Base-by-base conservation (phyloP, 2,113 vertebrate species). In the Anoplopoma fimbria region DNA sequence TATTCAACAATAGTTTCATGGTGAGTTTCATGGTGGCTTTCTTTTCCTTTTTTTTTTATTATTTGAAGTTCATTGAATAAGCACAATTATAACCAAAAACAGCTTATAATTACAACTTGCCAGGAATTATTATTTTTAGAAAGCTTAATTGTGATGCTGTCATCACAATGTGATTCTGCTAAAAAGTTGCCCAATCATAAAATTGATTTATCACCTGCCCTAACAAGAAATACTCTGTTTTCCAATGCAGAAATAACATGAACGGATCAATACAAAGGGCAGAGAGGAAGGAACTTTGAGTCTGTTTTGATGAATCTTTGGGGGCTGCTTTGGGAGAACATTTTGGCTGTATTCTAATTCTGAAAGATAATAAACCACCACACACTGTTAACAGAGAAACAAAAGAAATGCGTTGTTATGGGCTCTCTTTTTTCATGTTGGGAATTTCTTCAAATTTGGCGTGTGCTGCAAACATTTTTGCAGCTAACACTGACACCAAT, bases 331-430 rank as follows among this genome's bases (percentile, higher is more conserved):
- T 29, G 42, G 23, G 33, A 51, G 17, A 42, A 21, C 34, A 2
- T 70, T 45, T 15, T 61, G 49, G 4, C 60, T 68, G 31, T 78
- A 23, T 81, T 89, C n/a, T n/a, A n/a, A n/a, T n/a, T 51, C 75
- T 33, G 42, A 51, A 65, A 62, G 65, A 61, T 74, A 70, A 86
- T 65, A 71, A 84, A 84, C 62, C 33, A 10, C 29, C 47, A n/a
- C 42, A 29, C 12, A 23, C 33, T 55, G 49, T 78, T 75, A 83
- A 62, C 65, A 40, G 15, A 27, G 19, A 1, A 38, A 57, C 36
- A 4, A 27, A 60, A 15, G 34, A 45, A 36, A 38, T 36, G 29
- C 2, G 4, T 33, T 34, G 19, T 14, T 49, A 25, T 57, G 33
- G 31, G 33, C 61, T 63, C 36, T 70, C 13, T 57, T 69, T 34